These are phyloP conservation scores for Biston stratarius DNA, from an alignment of 2,888 invertebrate species.

Conservation along the genomic window DNA sequence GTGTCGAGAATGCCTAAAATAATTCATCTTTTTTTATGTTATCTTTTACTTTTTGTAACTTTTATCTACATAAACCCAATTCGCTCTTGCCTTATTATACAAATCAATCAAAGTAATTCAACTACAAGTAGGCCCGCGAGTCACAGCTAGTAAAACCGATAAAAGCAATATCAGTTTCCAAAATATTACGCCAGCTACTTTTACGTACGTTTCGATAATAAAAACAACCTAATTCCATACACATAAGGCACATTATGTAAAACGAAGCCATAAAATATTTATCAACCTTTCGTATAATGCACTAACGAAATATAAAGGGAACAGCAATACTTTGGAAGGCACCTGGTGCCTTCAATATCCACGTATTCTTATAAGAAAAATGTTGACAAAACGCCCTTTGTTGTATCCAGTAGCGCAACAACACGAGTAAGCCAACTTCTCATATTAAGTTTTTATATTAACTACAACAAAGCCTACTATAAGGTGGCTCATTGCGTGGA, in stretches of 20 bases:
- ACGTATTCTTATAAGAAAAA: constrained; percentile 26
- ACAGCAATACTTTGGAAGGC: constrained; percentile 21
- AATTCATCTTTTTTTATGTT: too few relatives aligned
- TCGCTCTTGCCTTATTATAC: too few relatives aligned
- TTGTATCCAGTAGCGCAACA: neutral
- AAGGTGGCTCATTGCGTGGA: too few relatives aligned
- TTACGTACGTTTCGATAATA: constrained; percentile 11
- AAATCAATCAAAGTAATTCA: neutral
- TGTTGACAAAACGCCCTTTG: constrained; percentile 31
- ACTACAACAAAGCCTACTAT: too few relatives aligned
- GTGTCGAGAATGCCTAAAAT: too few relatives aligned
- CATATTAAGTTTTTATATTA: neutral
- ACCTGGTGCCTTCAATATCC: constrained; percentile 31
- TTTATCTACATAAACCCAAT: too few relatives aligned
- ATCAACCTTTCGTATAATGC: constrained; percentile 25
- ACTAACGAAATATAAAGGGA: constrained; percentile 31
- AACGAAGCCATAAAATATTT: constrained; percentile 31
- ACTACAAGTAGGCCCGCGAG: neutral
- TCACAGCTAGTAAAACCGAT: neutral
- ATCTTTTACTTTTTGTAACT: too few relatives aligned
- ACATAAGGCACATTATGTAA: constrained; percentile 27
- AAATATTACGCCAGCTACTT: too few relatives aligned
- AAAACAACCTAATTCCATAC: constrained; percentile 22
- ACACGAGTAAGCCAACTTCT: constrained; percentile 3
- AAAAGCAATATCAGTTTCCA: constrained; percentile 8